Conservation (phyloP, 2,797 vertebrate species). For the Paratrypauchen microcephalus region DNA sequence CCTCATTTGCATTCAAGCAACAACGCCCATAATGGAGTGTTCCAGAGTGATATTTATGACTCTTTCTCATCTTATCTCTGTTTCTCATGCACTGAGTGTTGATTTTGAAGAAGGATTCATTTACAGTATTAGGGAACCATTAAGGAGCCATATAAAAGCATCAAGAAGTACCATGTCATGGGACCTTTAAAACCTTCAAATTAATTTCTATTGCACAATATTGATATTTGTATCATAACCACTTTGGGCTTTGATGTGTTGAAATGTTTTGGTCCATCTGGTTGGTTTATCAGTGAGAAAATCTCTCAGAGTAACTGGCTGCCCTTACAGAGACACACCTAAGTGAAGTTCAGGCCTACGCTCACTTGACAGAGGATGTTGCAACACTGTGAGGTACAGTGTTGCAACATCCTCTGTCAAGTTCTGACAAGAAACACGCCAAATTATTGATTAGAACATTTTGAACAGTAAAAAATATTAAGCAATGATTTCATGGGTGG, state of each 20-base stretch:
- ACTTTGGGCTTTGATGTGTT: not conserved
- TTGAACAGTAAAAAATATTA: not conserved
- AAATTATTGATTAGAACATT: not conserved
- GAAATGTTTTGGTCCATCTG: not conserved
- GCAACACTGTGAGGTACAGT: constrained; percentile 17
- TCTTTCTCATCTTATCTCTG: too few relatives aligned
- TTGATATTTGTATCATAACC: not conserved
- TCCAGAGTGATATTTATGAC: too few relatives aligned
- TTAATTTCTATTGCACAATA: not conserved
- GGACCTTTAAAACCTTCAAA: not conserved
- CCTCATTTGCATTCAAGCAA: too few relatives aligned
- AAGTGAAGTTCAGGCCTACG: not conserved
- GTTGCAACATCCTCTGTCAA: constrained; percentile 6
- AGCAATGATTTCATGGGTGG: not conserved
- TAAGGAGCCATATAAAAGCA: too few relatives aligned
- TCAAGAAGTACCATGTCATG: too few relatives aligned
- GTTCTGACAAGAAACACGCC: not conserved
- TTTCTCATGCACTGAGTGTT: too few relatives aligned
- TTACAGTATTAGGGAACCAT: too few relatives aligned
- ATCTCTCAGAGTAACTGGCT: not conserved
- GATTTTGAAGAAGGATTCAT: too few relatives aligned
- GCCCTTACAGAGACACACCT: too few relatives aligned
- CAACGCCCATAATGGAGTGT: too few relatives aligned
- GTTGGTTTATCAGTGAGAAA: not conserved
- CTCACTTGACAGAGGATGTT: constrained; percentile 10